Evolutionary conservation across 1,140 invertebrate species (phyloP).

Genomic region (Paracyclopina nana): DNA sequence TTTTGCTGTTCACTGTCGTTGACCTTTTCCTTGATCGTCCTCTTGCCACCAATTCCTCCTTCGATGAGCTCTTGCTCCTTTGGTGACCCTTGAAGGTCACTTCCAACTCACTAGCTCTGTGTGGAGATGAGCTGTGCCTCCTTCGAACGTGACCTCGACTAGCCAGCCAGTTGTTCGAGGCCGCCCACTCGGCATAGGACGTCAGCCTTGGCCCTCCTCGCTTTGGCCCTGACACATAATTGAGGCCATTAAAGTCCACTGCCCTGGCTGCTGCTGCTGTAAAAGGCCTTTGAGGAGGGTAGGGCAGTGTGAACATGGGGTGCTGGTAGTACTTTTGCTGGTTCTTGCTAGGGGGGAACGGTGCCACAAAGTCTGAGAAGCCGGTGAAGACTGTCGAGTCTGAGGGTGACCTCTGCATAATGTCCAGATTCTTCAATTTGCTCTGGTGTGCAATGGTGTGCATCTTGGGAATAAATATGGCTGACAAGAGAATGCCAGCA

Average conservation of each 20-base stretch:
- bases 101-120: neutral
- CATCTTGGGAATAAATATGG: conserved; percentile 26
- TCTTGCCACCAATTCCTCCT: neutral
- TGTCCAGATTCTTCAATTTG: conserved; percentile 20
- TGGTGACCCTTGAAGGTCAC: neutral
- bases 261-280: too few relatives aligned
- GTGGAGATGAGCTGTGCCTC: neutral
- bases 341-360: neutral
- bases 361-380: neutral
- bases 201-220: neutral
- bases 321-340: neutral
- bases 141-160: neutral
- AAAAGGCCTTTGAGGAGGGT: neutral
- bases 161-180: neutral
- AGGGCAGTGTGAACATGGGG: neutral
- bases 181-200: neutral
- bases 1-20: neutral
- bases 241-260: neutral
- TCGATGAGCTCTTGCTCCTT: neutral
- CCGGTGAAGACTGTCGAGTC: conserved; percentile 11
- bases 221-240: neutral
- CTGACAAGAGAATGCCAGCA: conserved; percentile 23
- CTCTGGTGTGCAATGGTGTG: conserved; percentile 23
- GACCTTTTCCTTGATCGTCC: neutral
- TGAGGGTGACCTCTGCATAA: conserved; percentile 18